Base-by-base conservation (phyloP, 2,113 vertebrate genomes). In the Phodopus roborovskii region DNA sequence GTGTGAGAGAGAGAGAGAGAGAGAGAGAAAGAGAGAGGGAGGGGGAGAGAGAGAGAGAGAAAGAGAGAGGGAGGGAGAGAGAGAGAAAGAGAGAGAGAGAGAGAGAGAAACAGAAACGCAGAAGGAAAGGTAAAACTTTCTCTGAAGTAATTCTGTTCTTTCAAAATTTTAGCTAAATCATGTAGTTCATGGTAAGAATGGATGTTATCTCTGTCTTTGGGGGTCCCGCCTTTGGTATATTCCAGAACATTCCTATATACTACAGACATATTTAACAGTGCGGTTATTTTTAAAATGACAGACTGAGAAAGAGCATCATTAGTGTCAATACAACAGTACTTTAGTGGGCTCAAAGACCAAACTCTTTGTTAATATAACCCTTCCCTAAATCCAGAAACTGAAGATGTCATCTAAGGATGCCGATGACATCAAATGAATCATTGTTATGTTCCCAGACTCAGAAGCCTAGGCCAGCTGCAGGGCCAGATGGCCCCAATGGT, bases 351-450 rank as follows among this genome's bases (percentile, higher is more conserved):
- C 39, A 94, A 71, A 92, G 77, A 79, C 66, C 88, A 88, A 94
- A 90, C 8, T 26, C 58, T 88, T 93, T 92, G 93, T 70, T 56
- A 77, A 3, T 91, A 24, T 83, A 78, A 92, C 62, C 75, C 17
- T 75, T 93, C 50, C 12, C 48, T 94, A 68, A 86, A 93, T 94
- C 84, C 77, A 92, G 88, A 83, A 84, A 71, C 71, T 53, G n/a
- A 88, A 96, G 88, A 93, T 94, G 94, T 88, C 93, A 82, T 97
- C 83, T 95, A 62, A 96, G 91, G 95, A 94, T 79, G 92, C 93
- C 24, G 73, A 78, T 4, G 45, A 50, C 26, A 68, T 5, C 2
- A 24, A 84, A 88, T 83, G 90, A 96, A 91, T 97, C 90, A 92
- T 36, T 24, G 70, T 39, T 94, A 39, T 94, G 87, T 92, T 83